These are phyloP conservation scores for Linepithema humile DNA, from an alignment of 1,140 invertebrate species.

Conservation along the genomic window DNA sequence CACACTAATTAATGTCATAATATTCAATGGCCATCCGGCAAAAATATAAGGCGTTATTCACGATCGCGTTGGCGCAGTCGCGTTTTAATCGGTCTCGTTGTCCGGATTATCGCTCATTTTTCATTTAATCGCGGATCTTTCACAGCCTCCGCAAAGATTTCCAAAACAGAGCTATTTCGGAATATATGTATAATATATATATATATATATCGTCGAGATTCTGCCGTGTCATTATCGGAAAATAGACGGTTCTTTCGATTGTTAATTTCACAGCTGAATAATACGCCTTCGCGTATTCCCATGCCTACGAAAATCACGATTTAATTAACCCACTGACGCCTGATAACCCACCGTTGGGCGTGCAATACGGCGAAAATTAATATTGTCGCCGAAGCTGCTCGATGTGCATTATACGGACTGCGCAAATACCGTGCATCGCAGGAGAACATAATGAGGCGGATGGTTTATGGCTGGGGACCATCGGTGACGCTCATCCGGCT, in stretches of 20 bases:
- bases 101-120: slow-evolving; percentile 19
- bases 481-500: slow-evolving; percentile 21
- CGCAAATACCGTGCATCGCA: slow-evolving; percentile 35
- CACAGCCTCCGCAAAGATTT: neutral
- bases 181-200: too few relatives aligned
- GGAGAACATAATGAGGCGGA: slow-evolving; percentile 29
- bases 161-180: neutral
- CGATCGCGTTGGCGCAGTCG: slow-evolving; percentile 33
- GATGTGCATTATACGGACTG: slow-evolving; percentile 46
- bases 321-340: slow-evolving; percentile 47
- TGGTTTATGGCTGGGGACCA: slow-evolving; percentile 45
- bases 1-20: slow-evolving; percentile 57
- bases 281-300: neutral
- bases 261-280: slow-evolving; percentile 14
- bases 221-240: neutral
- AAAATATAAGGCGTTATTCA: slow-evolving; percentile 27
- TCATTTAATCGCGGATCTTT: slow-evolving; percentile 24
- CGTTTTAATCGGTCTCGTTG: slow-evolving; percentile 55
- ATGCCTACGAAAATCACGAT: slow-evolving; percentile 37
- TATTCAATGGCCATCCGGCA: slow-evolving; percentile 39
- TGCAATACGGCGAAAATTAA: slow-evolving; percentile 61
- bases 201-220: too few relatives aligned
- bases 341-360: neutral
- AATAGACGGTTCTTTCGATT: neutral
- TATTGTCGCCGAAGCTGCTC: slow-evolving; percentile 48